Evolutionary conservation across 2,797 vertebrate species (phyloP).

Genomic region (Helostoma temminkii): DNA sequence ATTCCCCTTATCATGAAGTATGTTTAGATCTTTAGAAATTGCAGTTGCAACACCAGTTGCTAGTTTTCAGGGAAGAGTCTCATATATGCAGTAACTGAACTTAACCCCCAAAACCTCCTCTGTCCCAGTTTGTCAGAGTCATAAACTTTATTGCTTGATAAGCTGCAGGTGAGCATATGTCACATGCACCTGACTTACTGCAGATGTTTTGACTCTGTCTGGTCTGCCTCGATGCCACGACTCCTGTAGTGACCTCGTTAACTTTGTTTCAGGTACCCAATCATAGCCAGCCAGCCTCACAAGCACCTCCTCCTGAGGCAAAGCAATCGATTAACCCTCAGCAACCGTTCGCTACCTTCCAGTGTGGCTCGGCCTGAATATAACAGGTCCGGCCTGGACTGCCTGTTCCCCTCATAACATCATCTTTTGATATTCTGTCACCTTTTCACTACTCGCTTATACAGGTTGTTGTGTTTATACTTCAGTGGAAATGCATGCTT

Average conservation of each 20-base stretch:
- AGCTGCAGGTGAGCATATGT: conserved; percentile 14
- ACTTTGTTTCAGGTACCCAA: conserved; percentile 83
- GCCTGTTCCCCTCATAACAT: conserved; percentile 36
- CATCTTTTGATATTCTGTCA: conserved; percentile 47
- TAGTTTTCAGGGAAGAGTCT: conserved; percentile 76
- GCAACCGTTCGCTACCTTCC: conserved; percentile 85
- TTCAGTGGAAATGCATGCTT: conserved; percentile 37
- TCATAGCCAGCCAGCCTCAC: conserved; percentile 81
- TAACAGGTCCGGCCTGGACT: conserved; percentile 30
- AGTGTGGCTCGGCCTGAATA: conserved; percentile 53
- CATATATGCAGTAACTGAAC: conserved; percentile 78
- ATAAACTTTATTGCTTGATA: conserved; percentile 23
- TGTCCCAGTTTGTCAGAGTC: conserved; percentile 47
- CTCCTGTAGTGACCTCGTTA: conserved; percentile 81
- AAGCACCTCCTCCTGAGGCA: conserved; percentile 64
- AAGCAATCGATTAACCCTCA: conserved; percentile 75
- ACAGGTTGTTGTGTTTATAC: conserved; percentile 35
- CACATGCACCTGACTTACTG: conserved; percentile 30
- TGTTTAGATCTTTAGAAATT: conserved; percentile 32
- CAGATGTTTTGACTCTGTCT: conserved; percentile 35
- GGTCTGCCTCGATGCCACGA: conserved; percentile 65
- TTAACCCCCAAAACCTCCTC: conserved; percentile 61
- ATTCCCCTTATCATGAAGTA: conserved; percentile 15
- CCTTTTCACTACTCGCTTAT: conserved; percentile 19
- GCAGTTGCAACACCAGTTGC: conserved; percentile 63